These are phyloP conservation scores for Drosophila suzukii DNA, from an alignment of 1,140 invertebrate species.

Conservation along the genomic window DNA sequence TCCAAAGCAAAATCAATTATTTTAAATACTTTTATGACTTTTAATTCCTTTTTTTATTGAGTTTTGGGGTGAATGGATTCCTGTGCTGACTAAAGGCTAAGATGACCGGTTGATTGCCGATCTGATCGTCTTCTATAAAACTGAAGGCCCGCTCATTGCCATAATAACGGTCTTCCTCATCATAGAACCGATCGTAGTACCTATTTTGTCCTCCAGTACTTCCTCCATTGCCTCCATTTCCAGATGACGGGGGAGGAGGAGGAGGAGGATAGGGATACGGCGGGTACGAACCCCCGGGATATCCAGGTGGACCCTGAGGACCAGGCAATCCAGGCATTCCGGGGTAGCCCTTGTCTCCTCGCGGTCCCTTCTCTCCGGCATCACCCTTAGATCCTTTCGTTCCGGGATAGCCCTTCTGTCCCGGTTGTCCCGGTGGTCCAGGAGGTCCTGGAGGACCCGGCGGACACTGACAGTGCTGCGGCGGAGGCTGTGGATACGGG, in stretches of 20 bases:
- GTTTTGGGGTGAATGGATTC: conserved; percentile 27
- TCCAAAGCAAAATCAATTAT: not conserved
- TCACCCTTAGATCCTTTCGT: conserved; percentile 52
- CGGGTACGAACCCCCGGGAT: conserved; percentile 40
- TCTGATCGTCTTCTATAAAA: not conserved
- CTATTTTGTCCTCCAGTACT: conserved; percentile 5
- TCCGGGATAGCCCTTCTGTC: conserved; percentile 50
- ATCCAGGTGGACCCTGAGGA: conserved; percentile 65
- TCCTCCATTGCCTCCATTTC: not conserved
- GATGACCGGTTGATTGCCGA: conserved; percentile 15
- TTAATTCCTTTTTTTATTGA: conserved; percentile 31
- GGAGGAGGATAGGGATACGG: conserved; percentile 31
- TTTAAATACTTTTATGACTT: not conserved
- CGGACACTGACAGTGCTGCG: conserved; percentile 34
- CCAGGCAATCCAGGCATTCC: conserved; percentile 56
- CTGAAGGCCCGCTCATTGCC: conserved; percentile 26
- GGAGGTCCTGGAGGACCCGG: conserved; percentile 61
- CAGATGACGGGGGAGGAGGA: conserved; percentile 17
- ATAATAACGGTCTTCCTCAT: conserved; percentile 17
- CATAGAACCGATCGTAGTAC: conserved; percentile 13
- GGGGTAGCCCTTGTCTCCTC: conserved; percentile 60
- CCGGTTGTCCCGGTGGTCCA: conserved; percentile 35
- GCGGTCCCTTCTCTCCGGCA: conserved; percentile 42
- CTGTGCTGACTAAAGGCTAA: conserved; percentile 30
- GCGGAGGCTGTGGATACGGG: conserved; percentile 30